phyloP scores from a whole-genome alignment of 2,888 invertebrate species.

The Chloromyia formosa region DNA sequence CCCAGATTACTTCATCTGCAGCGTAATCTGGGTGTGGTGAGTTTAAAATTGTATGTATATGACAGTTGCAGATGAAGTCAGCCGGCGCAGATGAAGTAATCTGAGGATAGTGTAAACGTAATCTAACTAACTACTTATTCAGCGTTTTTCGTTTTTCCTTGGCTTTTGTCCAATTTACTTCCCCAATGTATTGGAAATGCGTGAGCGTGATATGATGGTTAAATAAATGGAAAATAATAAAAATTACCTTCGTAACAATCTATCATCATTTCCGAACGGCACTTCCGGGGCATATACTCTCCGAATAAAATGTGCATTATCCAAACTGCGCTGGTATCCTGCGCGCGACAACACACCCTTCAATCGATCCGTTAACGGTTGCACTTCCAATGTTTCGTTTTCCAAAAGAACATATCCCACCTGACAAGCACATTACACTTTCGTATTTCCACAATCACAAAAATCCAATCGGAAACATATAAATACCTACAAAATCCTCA shows the following conservation, averaged over 20 bases:
- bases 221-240: too few relatives aligned
- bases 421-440: conserved; percentile 2
- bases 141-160: too few relatives aligned
- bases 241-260: conserved; percentile 48
- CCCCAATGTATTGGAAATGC: too few relatives aligned
- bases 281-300: conserved; percentile 29
- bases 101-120: too few relatives aligned
- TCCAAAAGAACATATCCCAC: conserved; percentile 72
- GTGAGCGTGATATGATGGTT: too few relatives aligned
- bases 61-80: too few relatives aligned
- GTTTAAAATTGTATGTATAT: too few relatives aligned
- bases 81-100: too few relatives aligned
- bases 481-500: conserved; percentile 69
- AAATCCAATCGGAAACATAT: neutral
- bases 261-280: conserved; percentile 43
- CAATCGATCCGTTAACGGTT: conserved; percentile 67
- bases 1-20: too few relatives aligned
- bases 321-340: conserved; percentile 31
- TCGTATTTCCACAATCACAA: neutral
- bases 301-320: conserved; percentile 44
- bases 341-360: conserved; percentile 44
- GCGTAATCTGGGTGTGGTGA: too few relatives aligned
- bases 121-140: too few relatives aligned
- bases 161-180: too few relatives aligned
- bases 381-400: conserved; percentile 75